A percentile compares a stretch with the other conserved stretches of the same genome.
These are phyloP conservation scores for Argopecten irradians DNA, from an alignment of 1,140 invertebrate species.

Conservation along the genomic window DNA sequence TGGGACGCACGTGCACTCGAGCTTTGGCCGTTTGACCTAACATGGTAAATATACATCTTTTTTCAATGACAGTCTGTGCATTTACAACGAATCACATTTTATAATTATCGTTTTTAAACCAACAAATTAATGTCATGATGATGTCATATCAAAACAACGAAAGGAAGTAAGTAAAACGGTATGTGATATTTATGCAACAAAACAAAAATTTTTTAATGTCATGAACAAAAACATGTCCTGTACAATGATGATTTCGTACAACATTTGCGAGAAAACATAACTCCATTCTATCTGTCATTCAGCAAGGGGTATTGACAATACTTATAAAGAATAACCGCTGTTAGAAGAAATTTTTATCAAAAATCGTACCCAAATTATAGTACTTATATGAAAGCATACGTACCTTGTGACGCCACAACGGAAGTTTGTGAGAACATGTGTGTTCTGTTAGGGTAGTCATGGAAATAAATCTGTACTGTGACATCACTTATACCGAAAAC, in stretches of 20 bases:
- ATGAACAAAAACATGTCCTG: too few relatives aligned
- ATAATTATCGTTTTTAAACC: background rate
- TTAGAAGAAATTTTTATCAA: background rate
- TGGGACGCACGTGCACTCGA: constrained; percentile 33
- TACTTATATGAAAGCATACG: background rate
- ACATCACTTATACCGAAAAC: constrained; percentile 44
- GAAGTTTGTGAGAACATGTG: constrained; percentile 44
- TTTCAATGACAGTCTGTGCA: background rate
- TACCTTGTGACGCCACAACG: constrained; percentile 44
- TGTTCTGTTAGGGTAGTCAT: constrained; percentile 54
- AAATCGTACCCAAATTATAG: background rate
- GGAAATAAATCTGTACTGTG: constrained; percentile 48
- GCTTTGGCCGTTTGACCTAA: constrained; percentile 47
- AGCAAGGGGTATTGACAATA: too few relatives aligned
- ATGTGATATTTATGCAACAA: background rate
- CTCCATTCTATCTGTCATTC: background rate
- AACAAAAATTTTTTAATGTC: background rate
- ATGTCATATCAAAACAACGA: background rate
- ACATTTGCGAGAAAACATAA: background rate
- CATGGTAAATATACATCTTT: constrained; percentile 19
- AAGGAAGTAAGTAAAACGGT: background rate
- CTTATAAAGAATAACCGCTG: background rate
- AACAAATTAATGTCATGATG: background rate
- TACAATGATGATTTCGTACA: background rate
- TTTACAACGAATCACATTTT: background rate